These are phyloP conservation scores for Urophycis tenuis DNA, from an alignment of 2,797 vertebrate genomes.

Conservation along the genomic window DNA sequence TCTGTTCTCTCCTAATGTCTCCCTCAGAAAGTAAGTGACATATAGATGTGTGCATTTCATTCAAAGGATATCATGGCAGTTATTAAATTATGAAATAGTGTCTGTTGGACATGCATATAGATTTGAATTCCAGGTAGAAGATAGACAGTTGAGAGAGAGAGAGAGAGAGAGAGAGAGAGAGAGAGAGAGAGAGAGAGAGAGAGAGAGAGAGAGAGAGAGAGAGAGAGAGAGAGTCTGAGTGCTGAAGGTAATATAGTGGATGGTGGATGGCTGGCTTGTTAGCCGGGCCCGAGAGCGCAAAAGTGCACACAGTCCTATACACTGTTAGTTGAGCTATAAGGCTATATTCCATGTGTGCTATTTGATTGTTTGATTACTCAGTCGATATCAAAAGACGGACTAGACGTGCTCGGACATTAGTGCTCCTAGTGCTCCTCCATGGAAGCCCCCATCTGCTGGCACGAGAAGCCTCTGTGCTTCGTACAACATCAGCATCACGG, in stretches of 20 bases:
- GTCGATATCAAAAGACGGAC: not conserved
- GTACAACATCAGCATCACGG: not conserved
- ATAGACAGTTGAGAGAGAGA: not conserved
- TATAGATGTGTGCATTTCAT: not conserved
- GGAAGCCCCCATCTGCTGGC: not conserved
- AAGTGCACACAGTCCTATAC: not conserved
- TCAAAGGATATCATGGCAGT: not conserved
- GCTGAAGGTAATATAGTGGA: no score
- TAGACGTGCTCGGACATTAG: not conserved
- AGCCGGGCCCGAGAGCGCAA: no score
- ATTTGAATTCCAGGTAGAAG: no score
- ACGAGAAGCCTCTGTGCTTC: not conserved
- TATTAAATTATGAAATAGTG: not conserved
- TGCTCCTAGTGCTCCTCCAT: not conserved
- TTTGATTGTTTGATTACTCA: not conserved
- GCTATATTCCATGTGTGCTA: not conserved
- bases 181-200: not conserved
- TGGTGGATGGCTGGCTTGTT: no score
- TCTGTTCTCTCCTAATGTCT: conserved; percentile 6
- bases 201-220: not conserved
- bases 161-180: conserved; percentile 2
- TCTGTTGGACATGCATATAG: no score
- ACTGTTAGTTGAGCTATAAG: not conserved
- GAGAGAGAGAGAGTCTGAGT: conserved; percentile 3
- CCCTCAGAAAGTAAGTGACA: not conserved